These are phyloP conservation scores for Chymomyza procnemis DNA, from an alignment of 2,888 invertebrate genomes.

Conservation along the genomic window DNA sequence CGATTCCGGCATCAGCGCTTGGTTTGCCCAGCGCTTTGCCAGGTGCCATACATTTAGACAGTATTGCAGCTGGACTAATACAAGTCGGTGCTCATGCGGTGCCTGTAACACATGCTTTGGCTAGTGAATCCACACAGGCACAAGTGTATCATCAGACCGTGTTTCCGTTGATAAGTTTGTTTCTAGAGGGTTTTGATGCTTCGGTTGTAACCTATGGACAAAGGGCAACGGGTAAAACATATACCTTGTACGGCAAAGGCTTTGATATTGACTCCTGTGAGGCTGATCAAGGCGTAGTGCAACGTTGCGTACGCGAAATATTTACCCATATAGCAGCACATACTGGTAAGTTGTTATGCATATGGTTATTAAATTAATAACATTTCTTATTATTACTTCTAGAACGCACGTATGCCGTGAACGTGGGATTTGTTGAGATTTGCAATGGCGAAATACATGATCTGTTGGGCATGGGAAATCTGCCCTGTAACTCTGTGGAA, in stretches of 20 bases:
- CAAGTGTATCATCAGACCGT: slow-evolving; percentile 83
- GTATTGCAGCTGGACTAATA: slow-evolving; percentile 75
- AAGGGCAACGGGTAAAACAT: slow-evolving; percentile 84
- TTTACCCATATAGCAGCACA: slow-evolving; percentile 84
- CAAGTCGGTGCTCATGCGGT: slow-evolving; percentile 78
- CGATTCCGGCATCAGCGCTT: slow-evolving; percentile 73
- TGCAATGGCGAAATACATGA: slow-evolving; percentile 83
- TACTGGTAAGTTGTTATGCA: slow-evolving; percentile 60
- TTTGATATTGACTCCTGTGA: slow-evolving; percentile 82
- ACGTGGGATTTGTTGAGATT: slow-evolving; percentile 87
- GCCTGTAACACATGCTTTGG: slow-evolving; percentile 81
- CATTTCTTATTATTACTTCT: neutral
- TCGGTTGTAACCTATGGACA: slow-evolving; percentile 86
- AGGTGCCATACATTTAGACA: slow-evolving; percentile 53
- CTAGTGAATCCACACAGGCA: slow-evolving; percentile 82
- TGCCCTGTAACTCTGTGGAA: slow-evolving; percentile 82
- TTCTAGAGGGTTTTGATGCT: slow-evolving; percentile 87
- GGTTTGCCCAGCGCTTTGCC: slow-evolving; percentile 54
- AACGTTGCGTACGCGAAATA: slow-evolving; percentile 85
- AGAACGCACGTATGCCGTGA: slow-evolving; percentile 83
- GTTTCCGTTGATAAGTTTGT: slow-evolving; percentile 83
- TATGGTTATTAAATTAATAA: neutral
- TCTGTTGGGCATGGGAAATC: slow-evolving; percentile 80
- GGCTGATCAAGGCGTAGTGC: slow-evolving; percentile 84
- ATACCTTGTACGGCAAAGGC: slow-evolving; percentile 86